Conservation (phyloP, 2,797 vertebrate species). For the Dipus sagitta region DNA sequence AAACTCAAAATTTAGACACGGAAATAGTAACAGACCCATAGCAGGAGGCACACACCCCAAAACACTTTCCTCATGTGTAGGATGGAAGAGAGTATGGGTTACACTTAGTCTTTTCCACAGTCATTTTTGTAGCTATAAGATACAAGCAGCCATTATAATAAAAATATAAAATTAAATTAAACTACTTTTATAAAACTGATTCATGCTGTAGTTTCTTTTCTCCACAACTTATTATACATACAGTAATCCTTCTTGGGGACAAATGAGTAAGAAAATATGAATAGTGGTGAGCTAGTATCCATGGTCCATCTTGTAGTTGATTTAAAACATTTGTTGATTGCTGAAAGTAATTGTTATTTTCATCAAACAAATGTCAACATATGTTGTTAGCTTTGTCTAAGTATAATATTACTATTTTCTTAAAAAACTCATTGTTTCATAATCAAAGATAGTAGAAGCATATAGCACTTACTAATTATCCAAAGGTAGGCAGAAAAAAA, state of each 20-base stretch:
- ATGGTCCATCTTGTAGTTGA: not conserved
- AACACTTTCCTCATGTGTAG: not conserved
- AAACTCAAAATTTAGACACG: not conserved
- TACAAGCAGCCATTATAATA: not conserved
- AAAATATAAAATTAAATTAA: constrained; percentile 26
- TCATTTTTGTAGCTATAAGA: not conserved
- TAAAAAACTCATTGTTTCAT: no score
- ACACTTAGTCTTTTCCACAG: not conserved
- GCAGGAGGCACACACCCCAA: constrained; percentile 45
- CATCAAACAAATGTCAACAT: constrained; percentile 4
- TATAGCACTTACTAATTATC: no score
- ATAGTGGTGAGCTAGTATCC: not conserved
- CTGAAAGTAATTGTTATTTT: constrained; percentile 47
- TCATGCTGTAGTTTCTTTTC: not conserved
- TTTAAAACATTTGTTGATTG: constrained; percentile 39
- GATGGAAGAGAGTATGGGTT: not conserved
- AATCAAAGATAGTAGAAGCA: no score
- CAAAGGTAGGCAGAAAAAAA: no score
- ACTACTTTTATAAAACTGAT: constrained; percentile 49
- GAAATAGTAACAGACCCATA: constrained; percentile 77
- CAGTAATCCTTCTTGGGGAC: no score
- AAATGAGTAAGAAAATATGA: no score
- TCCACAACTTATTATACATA: no score
- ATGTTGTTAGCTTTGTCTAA: not conserved
- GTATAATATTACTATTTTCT: no score